Conservation (phyloP, 2,888 invertebrate genomes). For the Sylvicola fuscatus region DNA sequence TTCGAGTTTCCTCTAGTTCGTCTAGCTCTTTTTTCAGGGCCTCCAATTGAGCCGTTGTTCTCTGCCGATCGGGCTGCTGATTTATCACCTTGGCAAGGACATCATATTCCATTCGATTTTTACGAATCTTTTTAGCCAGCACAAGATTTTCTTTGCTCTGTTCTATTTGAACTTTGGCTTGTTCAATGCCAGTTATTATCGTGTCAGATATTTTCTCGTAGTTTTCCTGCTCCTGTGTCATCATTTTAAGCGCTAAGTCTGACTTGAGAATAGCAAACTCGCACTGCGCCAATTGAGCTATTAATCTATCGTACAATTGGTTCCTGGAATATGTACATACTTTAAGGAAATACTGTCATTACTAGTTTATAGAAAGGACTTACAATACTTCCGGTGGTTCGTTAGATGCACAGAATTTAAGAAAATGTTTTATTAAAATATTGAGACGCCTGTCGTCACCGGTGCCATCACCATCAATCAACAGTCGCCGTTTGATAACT, state of each 20-base stretch:
- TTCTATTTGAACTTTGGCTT: slow-evolving; percentile 62
- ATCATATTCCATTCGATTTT: slow-evolving; percentile 85
- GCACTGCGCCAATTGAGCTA: slow-evolving; percentile 67
- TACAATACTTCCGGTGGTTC: slow-evolving; percentile 46
- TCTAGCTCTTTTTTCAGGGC: slow-evolving; percentile 52
- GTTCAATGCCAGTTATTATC: slow-evolving; percentile 58
- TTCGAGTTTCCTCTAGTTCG: slow-evolving; percentile 45
- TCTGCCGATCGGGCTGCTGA: slow-evolving; percentile 72
- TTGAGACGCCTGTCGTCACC: slow-evolving; percentile 86
- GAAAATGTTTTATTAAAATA: slow-evolving; percentile 60
- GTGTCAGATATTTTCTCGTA: slow-evolving; percentile 58
- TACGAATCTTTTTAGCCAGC: slow-evolving; percentile 67
- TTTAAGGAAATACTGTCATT: not conserved
- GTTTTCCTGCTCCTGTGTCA: slow-evolving; percentile 60
- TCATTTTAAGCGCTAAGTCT: slow-evolving; percentile 57
- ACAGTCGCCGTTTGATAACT: slow-evolving; percentile 69
- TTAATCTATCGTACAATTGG: slow-evolving; percentile 53
- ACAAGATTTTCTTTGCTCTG: slow-evolving; percentile 61
- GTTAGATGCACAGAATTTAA: slow-evolving; percentile 58
- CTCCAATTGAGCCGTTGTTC: slow-evolving; percentile 46
- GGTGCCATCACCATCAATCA: slow-evolving; percentile 94
- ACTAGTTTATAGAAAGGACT: slow-evolving; percentile 8
- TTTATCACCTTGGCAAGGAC: slow-evolving; percentile 78
- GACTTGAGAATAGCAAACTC: slow-evolving; percentile 77
- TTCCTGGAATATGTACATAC: not conserved